Evolutionary conservation across 2,888 invertebrate genomes (phyloP).

Genomic region (Rhamphomyia laevipes): DNA sequence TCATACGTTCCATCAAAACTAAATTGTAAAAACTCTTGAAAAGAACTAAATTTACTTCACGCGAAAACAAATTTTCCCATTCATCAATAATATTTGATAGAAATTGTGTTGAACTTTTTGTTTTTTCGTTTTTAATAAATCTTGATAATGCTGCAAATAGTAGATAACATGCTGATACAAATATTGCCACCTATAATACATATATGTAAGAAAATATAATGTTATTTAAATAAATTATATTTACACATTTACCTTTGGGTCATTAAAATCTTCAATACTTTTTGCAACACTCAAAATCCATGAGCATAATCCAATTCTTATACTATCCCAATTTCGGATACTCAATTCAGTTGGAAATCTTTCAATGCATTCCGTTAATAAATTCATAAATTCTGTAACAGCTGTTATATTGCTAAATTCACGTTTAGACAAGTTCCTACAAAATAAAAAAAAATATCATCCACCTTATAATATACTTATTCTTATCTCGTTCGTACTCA

Average conservation of each 20-base stretch:
- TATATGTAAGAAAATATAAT: slow-evolving; percentile 1
- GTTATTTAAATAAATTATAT: neutral
- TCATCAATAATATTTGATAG: slow-evolving; percentile 41
- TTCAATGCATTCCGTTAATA: slow-evolving; percentile 27
- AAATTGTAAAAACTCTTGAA: slow-evolving; percentile 29
- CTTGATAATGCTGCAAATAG: slow-evolving; percentile 40
- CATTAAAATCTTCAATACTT: slow-evolving; percentile 34
- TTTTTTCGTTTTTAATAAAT: slow-evolving; percentile 36
- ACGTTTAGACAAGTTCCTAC: slow-evolving; percentile 24
- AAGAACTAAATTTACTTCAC: slow-evolving; percentile 41
- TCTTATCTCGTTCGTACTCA: slow-evolving; percentile 32
- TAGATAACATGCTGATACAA: slow-evolving; percentile 42
- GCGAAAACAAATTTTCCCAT: slow-evolving; percentile 67
- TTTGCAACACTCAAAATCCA: slow-evolving; percentile 47
- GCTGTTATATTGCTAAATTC: slow-evolving; percentile 21
- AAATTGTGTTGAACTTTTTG: slow-evolving; percentile 31
- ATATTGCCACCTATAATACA: slow-evolving; percentile 38
- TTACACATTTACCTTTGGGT: slow-evolving; percentile 41
- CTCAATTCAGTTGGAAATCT: slow-evolving; percentile 27
- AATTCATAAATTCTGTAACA: slow-evolving; percentile 29
- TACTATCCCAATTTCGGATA: slow-evolving; percentile 58
- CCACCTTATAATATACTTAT: neutral
- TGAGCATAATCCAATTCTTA: slow-evolving; percentile 55
- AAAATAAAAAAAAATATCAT: slow-evolving; percentile 3
- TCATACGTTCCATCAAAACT: slow-evolving; percentile 18